These are phyloP conservation scores for Silurus meridionalis DNA, from an alignment of 2,113 vertebrate species.

Conservation along the genomic window DNA sequence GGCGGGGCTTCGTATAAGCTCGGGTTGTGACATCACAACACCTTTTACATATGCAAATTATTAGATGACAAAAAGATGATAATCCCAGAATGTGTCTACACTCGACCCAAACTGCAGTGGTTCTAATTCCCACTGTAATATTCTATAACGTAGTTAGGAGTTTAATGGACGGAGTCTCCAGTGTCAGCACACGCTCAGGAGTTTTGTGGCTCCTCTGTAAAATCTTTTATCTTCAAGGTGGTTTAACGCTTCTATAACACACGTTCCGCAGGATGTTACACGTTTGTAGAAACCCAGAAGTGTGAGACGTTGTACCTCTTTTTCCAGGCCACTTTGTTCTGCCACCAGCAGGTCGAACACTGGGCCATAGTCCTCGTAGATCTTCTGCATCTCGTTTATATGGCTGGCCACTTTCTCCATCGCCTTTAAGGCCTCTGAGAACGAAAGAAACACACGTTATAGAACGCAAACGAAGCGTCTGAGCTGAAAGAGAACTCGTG, in stretches of 20 bases:
- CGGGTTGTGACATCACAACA: background rate
- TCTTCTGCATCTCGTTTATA: slow-evolving; percentile 99
- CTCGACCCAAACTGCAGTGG: background rate
- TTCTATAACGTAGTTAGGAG: no score
- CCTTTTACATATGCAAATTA: background rate
- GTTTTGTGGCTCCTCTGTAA: background rate
- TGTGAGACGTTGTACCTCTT: slow-evolving; percentile 78
- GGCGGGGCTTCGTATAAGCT: background rate
- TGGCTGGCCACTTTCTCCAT: slow-evolving; percentile 99
- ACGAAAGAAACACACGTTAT: background rate
- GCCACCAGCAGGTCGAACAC: slow-evolving; percentile 95
- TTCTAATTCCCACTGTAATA: no score
- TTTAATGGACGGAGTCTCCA: background rate
- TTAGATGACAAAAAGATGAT: background rate
- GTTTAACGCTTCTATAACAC: background rate
- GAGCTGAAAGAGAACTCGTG: background rate
- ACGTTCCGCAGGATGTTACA: background rate
- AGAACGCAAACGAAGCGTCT: background rate
- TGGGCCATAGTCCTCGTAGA: slow-evolving; percentile 93
- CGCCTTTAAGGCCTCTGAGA: slow-evolving; percentile 89
- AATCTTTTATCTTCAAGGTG: background rate
- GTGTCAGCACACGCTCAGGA: background rate
- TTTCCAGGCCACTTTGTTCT: slow-evolving; percentile 87
- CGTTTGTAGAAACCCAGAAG: background rate
- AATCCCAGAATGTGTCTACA: background rate